Percentiles rank a stretch among this genome's conserved stretches.
Evolutionary conservation across 23 tunicate genomes (phyloP).

Genomic region (Corella eumyota): DNA sequence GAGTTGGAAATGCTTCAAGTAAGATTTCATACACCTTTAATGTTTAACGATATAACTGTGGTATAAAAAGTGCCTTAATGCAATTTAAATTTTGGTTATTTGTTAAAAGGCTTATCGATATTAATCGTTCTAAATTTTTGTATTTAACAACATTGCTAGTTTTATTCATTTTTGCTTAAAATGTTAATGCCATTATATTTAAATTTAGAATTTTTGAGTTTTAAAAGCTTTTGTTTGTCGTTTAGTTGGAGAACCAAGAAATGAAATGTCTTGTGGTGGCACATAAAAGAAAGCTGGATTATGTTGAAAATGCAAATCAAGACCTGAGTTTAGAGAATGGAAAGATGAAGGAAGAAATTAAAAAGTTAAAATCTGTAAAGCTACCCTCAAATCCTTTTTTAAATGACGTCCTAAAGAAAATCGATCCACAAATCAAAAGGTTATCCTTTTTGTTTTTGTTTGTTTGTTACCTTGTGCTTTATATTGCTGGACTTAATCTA

Average conservation of each 20-base stretch:
- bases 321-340: slow-evolving; percentile 19
- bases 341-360: slow-evolving; percentile 7
- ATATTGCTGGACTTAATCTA: no score
- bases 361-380: neutral
- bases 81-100: no score
- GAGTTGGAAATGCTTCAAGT: slow-evolving; percentile 24
- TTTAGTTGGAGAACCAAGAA: slow-evolving; percentile 16
- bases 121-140: no score
- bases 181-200: no score
- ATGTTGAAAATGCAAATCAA: slow-evolving; percentile 21
- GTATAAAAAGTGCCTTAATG: no score
- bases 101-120: no score
- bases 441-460: no score
- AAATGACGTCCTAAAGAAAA: neutral
- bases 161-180: neutral
- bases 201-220: neutral
- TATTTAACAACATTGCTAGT: no score
- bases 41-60: neutral
- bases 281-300: slow-evolving; percentile 19
- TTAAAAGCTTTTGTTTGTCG: neutral
- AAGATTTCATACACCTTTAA: neutral
- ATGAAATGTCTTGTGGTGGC: slow-evolving; percentile 40
- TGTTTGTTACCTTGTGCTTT: no score
- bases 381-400: neutral
- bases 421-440: no score